Evolutionary conservation across 2,113 vertebrate genomes (phyloP), one percentile per base, ranked within the genome.

Genomic region (Epinephelus cyanopodus): DNA sequence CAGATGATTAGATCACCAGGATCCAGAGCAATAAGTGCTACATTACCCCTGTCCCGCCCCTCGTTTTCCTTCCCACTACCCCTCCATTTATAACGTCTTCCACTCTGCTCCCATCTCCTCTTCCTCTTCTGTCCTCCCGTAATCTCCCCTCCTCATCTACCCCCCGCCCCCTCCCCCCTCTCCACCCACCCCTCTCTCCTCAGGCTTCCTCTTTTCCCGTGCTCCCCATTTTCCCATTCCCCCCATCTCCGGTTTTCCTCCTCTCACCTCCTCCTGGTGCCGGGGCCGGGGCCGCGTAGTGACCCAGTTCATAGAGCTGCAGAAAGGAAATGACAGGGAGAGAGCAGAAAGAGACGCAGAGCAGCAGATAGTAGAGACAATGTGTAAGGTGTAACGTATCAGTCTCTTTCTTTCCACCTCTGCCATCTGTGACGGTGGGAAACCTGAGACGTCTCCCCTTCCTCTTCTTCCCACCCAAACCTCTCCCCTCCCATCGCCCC

Each of bases 361-460:
- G 85, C 72, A 13, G 83, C 76, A 89, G 88, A 94, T 87, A 88
- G 87, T 17, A 65, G 63, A 85, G 87, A 95, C 94, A 94, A 94
- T 93, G 89, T 87, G 74, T 68, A 50, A 85, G 91, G 93, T 95
- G 91, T 95, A 93, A 87, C 89, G 82, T 94, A 90, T 92, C 93
- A 82, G 87, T 65, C 84, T 84, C 88, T 92, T 91, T 92, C 90
- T 94, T 85, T 91, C 85, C 84, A 82, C 91, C 90, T 79, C 91
- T 91, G 86, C 94, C 94, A 95, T 95, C 94, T 95, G 95, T 95
- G 93, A 89, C 79, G 56, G 65, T 75, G 83, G 74, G 95, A 93
- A 96, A 96, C 91, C 84, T 65, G 94, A 95, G 89, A 92, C 62
- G 53, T 79, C 87, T 86, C 83, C 77, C 89, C 79, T 81, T 85